phyloP scores from a whole-genome alignment of 1,140 invertebrate species.

The Calliopsis andreniformis region DNA sequence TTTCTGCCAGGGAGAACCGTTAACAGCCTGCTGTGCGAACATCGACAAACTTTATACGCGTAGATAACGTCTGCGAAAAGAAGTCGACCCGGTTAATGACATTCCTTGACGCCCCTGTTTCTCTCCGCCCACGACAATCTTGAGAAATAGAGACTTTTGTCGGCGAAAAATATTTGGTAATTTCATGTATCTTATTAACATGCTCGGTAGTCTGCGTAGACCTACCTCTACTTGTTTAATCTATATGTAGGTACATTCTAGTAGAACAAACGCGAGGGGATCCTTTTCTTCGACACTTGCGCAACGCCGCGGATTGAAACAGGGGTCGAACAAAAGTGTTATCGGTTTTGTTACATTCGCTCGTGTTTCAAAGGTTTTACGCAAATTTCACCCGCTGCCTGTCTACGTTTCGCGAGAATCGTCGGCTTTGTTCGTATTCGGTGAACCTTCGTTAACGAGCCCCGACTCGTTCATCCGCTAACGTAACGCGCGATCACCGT shows the following conservation, averaged over 20 bases:
- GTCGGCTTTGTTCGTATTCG: constrained; percentile 32
- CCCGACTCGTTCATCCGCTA: constrained; percentile 1
- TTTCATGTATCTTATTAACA: no score
- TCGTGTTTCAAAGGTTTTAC: constrained; percentile 23
- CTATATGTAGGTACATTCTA: no score
- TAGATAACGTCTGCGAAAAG: constrained; percentile 32
- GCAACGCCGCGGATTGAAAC: no score
- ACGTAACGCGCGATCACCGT: constrained; percentile 20
- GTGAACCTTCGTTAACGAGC: constrained; percentile 39
- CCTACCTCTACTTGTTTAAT: no score
- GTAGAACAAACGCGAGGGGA: no score
- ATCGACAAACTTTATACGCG: constrained; percentile 22
- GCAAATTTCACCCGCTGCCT: background rate
- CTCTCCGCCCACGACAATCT: no score
- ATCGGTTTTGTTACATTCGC: constrained; percentile 16
- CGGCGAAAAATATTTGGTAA: no score
- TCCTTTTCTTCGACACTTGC: background rate
- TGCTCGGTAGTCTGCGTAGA: no score
- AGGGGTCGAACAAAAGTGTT: background rate
- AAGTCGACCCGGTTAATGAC: constrained; percentile 27
- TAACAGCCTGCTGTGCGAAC: constrained; percentile 15
- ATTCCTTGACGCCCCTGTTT: background rate
- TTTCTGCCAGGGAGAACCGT: constrained; percentile 25
- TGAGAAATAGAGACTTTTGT: no score
- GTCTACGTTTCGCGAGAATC: constrained; percentile 10